Percentiles rank a stretch among this genome's conserved stretches.
phyloP scores from a whole-genome alignment of 2,888 invertebrate species.

The Drosophila melanosoma region DNA sequence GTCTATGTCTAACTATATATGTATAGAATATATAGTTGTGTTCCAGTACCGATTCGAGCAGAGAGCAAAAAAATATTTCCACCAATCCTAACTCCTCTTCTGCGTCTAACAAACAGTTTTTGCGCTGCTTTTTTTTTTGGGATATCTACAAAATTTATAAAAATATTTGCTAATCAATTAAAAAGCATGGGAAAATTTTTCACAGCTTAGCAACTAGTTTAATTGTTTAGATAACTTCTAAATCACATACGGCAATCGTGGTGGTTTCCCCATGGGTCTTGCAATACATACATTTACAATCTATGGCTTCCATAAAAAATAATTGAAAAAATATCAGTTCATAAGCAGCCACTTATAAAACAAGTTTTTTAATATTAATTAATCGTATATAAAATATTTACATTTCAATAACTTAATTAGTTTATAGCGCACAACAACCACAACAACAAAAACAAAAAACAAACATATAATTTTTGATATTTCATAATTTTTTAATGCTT shows the following conservation, averaged over 20 bases:
- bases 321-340: conserved; percentile 30
- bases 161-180: background rate
- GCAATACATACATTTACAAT: conserved; percentile 45
- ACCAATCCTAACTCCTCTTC: conserved; percentile 37
- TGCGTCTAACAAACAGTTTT: conserved; percentile 76
- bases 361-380: conserved; percentile 34
- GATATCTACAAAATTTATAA: conserved; percentile 6
- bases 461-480: conserved; percentile 63
- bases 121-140: conserved; percentile 44
- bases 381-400: conserved; percentile 17
- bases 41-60: conserved; percentile 14
- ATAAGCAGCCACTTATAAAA: conserved; percentile 59
- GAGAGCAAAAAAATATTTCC: conserved; percentile 20
- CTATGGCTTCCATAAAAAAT: conserved; percentile 60
- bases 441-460: background rate
- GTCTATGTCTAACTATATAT: conserved; percentile 19
- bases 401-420: conserved; percentile 61
- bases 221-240: conserved; percentile 50
- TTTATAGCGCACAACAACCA: conserved; percentile 41
- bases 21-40: conserved; percentile 17
- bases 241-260: conserved; percentile 59
- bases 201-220: conserved; percentile 62
- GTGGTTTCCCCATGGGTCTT: conserved; percentile 70
- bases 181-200: conserved; percentile 68
- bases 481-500: conserved; percentile 51